A percentile compares a stretch with the other conserved stretches of the same genome.
Evolutionary conservation across 2,113 vertebrate genomes (phyloP).

Genomic region (Lycaon pictus): DNA sequence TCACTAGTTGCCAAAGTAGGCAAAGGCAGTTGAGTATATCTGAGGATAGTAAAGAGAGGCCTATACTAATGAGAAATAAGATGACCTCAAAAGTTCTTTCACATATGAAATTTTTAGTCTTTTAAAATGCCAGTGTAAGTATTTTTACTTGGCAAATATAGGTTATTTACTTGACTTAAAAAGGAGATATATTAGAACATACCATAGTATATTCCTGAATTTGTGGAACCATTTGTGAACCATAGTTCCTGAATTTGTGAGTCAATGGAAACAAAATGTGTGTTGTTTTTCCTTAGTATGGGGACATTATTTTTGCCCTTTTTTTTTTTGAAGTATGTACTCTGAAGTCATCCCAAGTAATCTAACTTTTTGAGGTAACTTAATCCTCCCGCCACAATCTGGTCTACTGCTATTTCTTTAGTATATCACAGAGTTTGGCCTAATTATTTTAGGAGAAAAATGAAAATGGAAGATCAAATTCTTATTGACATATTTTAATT

Average conservation of each 20-base stretch:
- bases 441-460: conserved; percentile 37
- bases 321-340: background rate
- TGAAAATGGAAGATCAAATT: background rate
- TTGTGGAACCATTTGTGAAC: background rate
- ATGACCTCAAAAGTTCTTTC: conserved; percentile 9
- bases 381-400: background rate
- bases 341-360: conserved; percentile 11
- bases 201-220: background rate
- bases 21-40: background rate
- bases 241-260: conserved; percentile 3
- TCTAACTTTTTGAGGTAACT: background rate
- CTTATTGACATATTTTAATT: background rate
- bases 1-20: background rate
- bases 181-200: background rate
- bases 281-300: conserved; percentile 1
- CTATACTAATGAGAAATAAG: background rate
- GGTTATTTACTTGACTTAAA: background rate
- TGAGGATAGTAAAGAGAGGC: background rate
- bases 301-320: background rate
- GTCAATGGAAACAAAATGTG: background rate
- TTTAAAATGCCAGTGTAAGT: conserved; percentile 15
- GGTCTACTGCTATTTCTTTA: background rate
- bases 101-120: conserved; percentile 35
- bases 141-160: conserved; percentile 6
- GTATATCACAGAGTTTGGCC: background rate